Base-by-base conservation (phyloP, 2,888 invertebrate genomes). In the Sussaba pulchella region DNA sequence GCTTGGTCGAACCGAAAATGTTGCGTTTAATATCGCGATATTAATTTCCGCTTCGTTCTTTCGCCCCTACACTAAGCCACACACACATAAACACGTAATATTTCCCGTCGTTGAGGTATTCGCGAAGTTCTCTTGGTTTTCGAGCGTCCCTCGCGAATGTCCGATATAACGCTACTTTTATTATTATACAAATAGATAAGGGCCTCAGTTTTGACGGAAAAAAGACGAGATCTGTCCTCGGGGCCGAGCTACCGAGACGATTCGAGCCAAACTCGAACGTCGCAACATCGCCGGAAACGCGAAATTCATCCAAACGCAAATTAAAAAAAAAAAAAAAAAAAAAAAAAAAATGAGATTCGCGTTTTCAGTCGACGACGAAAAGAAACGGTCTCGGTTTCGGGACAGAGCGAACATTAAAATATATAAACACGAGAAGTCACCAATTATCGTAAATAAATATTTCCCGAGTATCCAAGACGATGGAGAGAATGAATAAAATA, bases 101-200 rank as follows among this genome's bases (percentile, higher is more conserved):
- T 21, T 4, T 17, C 21, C n/a, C 61, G 61, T 61, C 61, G 24
- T 59, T 61, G 41, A 59, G 14, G 52, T 61, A 71, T n/a, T n/a
- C n/a, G 54, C 31, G 14, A 63, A 72, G 26, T 67, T 69, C 54
- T 72, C 77, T 64, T 78, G 83, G 73, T 82, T 84, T 86, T 85
- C 87, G 86, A 82, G 77, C 80, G 86, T 85, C 85, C 83, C 86
- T 85, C 85, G 82, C 85, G 81, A 77, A 87, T 85, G 84, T 88
- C 85, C 85, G 86, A 87, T 86, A 86, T 86, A 80, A 88, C 83
- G 86, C 88, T 89, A 89, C 87, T 87, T 85, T 89, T 87, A 89
- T 88, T 87, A 88, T 88, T 87, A 87, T 87, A 88, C 87, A 87
- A 86, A 87, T 89, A 89, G 88, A 88, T 88, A 88, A 89, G 88